Conservation (phyloP, 2,888 invertebrate species). For the Argyresthia goedartella region DNA sequence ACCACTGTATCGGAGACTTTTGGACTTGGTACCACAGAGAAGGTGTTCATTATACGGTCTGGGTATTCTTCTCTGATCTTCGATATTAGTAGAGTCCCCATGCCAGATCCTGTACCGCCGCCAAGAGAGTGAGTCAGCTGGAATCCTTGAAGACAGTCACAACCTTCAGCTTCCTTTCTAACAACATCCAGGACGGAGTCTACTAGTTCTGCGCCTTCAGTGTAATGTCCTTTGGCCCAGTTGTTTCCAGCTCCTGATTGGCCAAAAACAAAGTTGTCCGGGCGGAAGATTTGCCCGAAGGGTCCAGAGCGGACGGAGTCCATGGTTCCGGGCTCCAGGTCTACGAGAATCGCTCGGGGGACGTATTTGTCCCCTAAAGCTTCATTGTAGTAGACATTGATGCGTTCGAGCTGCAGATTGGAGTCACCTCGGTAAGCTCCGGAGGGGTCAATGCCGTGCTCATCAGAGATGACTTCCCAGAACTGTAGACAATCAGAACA, state of each 20-base stretch:
- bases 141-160: slow-evolving; percentile 93
- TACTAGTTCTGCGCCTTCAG: slow-evolving; percentile 89
- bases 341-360: slow-evolving; percentile 50
- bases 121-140: slow-evolving; percentile 82
- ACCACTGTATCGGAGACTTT: slow-evolving; percentile 78
- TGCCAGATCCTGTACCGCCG: slow-evolving; percentile 62
- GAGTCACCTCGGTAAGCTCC: slow-evolving; percentile 78
- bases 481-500: slow-evolving; percentile 49
- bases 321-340: slow-evolving; percentile 72
- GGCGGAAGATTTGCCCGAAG: slow-evolving; percentile 87
- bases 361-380: slow-evolving; percentile 67
- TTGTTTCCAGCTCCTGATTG: slow-evolving; percentile 57
- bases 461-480: slow-evolving; percentile 85
- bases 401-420: slow-evolving; percentile 80
- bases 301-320: slow-evolving; percentile 89
- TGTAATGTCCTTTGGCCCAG: slow-evolving; percentile 84
- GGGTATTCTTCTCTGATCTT: slow-evolving; percentile 93
- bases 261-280: slow-evolving; percentile 90
- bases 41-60: slow-evolving; percentile 86
- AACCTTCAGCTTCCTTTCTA: slow-evolving; percentile 87
- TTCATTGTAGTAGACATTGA: slow-evolving; percentile 84
- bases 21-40: slow-evolving; percentile 84
- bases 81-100: slow-evolving; percentile 79
- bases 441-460: slow-evolving; percentile 80
- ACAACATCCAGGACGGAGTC: slow-evolving; percentile 87